Evolutionary conservation across 2,797 vertebrate genomes (phyloP), one percentile per base, ranked within the genome.

Genomic region (Danio choprae): DNA sequence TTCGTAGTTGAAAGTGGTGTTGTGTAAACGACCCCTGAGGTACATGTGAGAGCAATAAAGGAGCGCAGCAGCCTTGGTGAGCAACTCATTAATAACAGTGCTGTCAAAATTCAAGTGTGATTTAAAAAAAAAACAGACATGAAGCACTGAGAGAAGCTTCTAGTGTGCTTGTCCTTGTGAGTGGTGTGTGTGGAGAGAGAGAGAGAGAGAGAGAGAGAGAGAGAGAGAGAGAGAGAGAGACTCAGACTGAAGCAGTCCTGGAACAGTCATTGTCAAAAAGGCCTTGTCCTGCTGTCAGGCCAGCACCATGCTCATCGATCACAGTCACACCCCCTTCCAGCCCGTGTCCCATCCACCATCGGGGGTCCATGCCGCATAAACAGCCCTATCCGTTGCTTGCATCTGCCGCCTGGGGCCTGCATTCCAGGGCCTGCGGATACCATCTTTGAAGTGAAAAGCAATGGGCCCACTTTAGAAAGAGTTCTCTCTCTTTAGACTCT

Each of bases 351-450:
- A 86, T 87, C 85, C 88, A 88, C 88, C 83, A 83, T 81, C 62
- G 80, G 86, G 85, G 86, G 87, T 87, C 86, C 82, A 88, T 81
- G 85, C 86, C 86, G 91, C 92, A 88, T 89, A 89, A 93, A 92
- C 91, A 94, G 84, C 84, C 79, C 74, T 51, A 83, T 84, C 79
- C 67, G 80, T 70, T 63, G 75, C 44, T 83, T 84, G 82, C 68
- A 85, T 84, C 55, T 83, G 77, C 83, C 85, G 58, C 60, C 77
- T 44, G 81, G 89, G 85, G 87, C 88, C 89, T 89, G 86, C 92
- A 94, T 94, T 94, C 94, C 92, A 93, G 86, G 82, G 89, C 90
- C 89, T 92, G 90, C 91, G 90, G 93, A 93, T 91, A 92, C 92
- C 86, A 86, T 87, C 92, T 94, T 94, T 94, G 90, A 94, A 92